Base-by-base conservation (phyloP, 2,888 invertebrate genomes). In the Sarcophaga variegata region DNA sequence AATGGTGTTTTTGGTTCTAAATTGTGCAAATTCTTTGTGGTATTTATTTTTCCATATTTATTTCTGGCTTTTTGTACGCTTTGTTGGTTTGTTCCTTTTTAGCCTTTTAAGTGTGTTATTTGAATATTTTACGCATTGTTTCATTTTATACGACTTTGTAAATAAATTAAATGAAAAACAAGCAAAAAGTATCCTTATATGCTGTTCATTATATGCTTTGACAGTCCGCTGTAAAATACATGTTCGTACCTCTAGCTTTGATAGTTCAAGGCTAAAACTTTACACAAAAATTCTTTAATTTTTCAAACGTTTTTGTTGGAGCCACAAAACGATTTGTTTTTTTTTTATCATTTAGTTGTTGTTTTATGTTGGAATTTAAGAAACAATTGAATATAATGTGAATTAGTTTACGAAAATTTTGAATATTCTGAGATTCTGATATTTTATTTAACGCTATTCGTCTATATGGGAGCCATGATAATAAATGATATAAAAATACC, bases 191-290 rank as follows among this genome's bases (percentile, higher is more conserved):
- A 54, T 54, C 17, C 17, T 17, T 37, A 4, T 54, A 54, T 54
- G 1, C 17, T 1, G 4, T 54, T 54, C 17, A 14, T 54, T 54
- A 14, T 17, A 2, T 17, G 54, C 20, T 37, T 37, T 37, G 2
- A 37, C 2, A 37, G 37, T 37, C 37, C 37, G 6, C 37, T 37
- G 37, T 37, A 6, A 37, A 37, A 37, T 37, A 37, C 3, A 37
- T 10, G 8, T 37, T 0, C 37, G 0, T 37, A 37, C 6, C 8
- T 10, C 37, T 8, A 37, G 37, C 37, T 37, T 37, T 37, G 37
- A 66, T 14, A 78, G 72, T 83, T 83, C 83, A 83, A 83, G 77
- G 83, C 60, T 77, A 78, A n/a, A 77, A 71, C 64, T 77, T 60
- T 59, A 22, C 62, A 74, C 22, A 69, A 8, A 63, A 37, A 62